Percentiles rank a stretch among this genome's conserved stretches.
Evolutionary conservation across 2,113 vertebrate genomes (phyloP).

Genomic region (Lontra canadensis): DNA sequence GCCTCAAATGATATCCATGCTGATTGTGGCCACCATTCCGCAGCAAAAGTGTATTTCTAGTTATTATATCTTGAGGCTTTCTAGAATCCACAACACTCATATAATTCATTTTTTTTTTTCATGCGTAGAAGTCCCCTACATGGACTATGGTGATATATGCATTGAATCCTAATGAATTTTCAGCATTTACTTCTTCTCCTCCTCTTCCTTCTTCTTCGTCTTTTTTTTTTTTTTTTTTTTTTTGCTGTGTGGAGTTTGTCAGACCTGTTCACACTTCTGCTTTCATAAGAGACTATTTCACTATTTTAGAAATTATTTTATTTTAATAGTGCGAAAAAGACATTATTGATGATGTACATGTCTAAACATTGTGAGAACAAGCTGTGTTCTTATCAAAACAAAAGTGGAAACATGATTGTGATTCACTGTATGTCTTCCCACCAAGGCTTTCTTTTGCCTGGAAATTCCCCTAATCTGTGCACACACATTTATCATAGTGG

Average conservation of each 20-base stretch:
- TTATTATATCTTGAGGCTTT: neutral
- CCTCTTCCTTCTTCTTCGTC: fast-evolving
- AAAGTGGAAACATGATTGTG: neutral
- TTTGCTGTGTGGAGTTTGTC: neutral
- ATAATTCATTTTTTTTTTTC: neutral
- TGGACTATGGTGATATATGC: neutral
- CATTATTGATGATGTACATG: neutral
- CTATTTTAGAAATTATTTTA: neutral
- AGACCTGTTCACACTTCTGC: neutral
- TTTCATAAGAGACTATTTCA: neutral
- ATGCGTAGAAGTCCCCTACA: neutral
- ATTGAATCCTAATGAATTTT: neutral
- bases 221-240: neutral
- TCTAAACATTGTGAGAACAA: neutral
- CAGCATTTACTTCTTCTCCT: no score
- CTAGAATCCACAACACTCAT: neutral
- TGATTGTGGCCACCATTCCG: neutral
- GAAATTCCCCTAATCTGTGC: no score
- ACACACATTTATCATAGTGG: neutral
- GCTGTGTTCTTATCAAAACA: neutral
- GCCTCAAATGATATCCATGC: fast-evolving
- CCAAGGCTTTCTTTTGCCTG: neutral
- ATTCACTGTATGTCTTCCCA: neutral
- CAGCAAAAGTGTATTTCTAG: neutral
- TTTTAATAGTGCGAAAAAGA: neutral